Evolutionary conservation across 2,797 vertebrate species (phyloP), one percentile per base, ranked within the genome.

Genomic region (Halcyon badia): DNA sequence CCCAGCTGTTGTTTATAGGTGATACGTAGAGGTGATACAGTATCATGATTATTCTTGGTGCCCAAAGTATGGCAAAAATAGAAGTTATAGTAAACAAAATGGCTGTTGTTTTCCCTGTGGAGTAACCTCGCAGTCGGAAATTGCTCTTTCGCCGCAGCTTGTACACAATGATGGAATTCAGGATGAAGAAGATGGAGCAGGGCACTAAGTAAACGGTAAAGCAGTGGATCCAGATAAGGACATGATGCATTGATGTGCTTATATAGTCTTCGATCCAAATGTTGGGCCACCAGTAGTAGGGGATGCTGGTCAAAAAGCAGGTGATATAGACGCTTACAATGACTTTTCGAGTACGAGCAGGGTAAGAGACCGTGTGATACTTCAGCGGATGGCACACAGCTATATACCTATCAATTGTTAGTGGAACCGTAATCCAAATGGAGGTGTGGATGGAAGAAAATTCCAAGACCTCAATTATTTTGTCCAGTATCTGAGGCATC

Each of bases 201-300:
- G 99, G 99, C 35, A 99, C 98, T 66, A 99, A 95, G 97, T 99
- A 99, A 89, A 99, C 98, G 0, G 99, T 99, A 78, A 99, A 98
- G 72, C 99, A 99, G 97, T 99, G 99, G 44, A 98, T 98, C 99
- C 99, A 99, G 97, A 99, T 98, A 25, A 99, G 98, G 42, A 99
- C 97, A 1, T 99, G 99, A 78, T 99, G 99, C 58, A 98, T 82
- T 22, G 98, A 98, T 2, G 98, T 99, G 95, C 99, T 99, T 70
- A 88, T 97, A 94, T 98, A 98, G 92, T 98, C 98, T 85, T 99
- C 99, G 11, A 98, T 99, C 99, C 99, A 99, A 46, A 99, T 98
- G 94, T 99, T 99, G 31, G 99, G 99, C 99, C 99, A 99, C 99
- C 99, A 99, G 96, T 99, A 99, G 94, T 99, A 99, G 3, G 99